Percentiles rank a stretch among this genome's conserved stretches.
phyloP scores from a whole-genome alignment of 2,888 invertebrate genomes.

The Thereva nobilitata region DNA sequence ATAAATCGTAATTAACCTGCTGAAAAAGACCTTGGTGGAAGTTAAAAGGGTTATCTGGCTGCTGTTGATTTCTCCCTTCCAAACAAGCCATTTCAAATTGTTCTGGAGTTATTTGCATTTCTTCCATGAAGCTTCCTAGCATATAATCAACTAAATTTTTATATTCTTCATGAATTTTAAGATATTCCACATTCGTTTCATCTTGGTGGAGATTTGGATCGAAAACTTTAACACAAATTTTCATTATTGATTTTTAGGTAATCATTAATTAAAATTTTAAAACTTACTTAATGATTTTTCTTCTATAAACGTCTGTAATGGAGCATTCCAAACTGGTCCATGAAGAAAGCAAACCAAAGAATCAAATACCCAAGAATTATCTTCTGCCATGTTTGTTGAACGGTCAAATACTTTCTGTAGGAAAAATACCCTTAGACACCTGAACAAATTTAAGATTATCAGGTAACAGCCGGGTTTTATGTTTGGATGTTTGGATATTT shows the following conservation, averaged over 20 bases:
- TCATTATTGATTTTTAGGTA: not conserved
- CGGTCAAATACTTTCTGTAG: not conserved
- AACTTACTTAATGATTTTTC: conserved; percentile 86
- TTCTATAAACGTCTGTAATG: conserved; percentile 88
- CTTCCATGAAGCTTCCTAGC: conserved; percentile 90
- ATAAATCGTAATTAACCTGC: conserved; percentile 50
- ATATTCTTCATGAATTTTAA: conserved; percentile 80
- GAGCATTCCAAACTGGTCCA: conserved; percentile 91
- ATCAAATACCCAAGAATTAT: conserved; percentile 88
- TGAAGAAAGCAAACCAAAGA: conserved; percentile 88
- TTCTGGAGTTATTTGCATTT: conserved; percentile 84
- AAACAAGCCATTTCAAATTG: conserved; percentile 84
- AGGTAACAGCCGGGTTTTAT: too few species aligned
- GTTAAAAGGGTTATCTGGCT: conserved; percentile 61
- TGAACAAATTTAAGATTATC: too few species aligned
- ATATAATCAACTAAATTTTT: conserved; percentile 89
- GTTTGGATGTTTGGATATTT: too few species aligned
- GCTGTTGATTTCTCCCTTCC: conserved; percentile 56
- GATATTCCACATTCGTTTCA: conserved; percentile 73
- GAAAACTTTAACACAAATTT: conserved; percentile 67
- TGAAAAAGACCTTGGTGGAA: conserved; percentile 67
- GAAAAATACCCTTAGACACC: too few species aligned
- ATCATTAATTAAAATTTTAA: not conserved
- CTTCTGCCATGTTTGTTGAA: conserved; percentile 59
- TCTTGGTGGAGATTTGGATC: conserved; percentile 72